These are phyloP conservation scores for Blastobasis adustella DNA, from an alignment of 2,888 invertebrate species.

Conservation along the genomic window DNA sequence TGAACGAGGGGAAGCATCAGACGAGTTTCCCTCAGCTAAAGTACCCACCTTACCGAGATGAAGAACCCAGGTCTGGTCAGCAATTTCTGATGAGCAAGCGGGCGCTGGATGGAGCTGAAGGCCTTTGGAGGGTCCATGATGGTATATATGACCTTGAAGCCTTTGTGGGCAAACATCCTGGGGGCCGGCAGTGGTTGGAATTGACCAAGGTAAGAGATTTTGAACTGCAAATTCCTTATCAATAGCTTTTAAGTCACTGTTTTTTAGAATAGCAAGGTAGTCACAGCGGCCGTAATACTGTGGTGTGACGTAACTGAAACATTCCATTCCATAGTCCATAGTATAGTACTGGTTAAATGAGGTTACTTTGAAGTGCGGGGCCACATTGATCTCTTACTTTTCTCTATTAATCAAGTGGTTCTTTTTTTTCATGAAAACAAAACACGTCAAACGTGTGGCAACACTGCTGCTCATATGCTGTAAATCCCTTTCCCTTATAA, in stretches of 20 bases:
- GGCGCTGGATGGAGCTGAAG: slow-evolving; percentile 82
- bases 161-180: slow-evolving; percentile 89
- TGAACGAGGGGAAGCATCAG: no score
- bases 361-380: no score
- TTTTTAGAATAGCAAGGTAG: background rate
- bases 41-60: slow-evolving; percentile 64
- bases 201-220: slow-evolving; percentile 78
- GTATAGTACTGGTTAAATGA: no score
- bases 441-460: no score
- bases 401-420: no score
- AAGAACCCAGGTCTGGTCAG: slow-evolving; percentile 48
- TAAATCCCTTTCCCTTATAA: no score
- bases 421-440: no score
- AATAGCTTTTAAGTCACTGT: background rate
- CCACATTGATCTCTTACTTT: no score
- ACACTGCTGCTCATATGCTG: no score
- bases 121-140: slow-evolving; percentile 85
- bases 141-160: slow-evolving; percentile 88
- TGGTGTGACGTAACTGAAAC: no score
- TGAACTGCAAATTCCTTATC: background rate
- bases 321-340: no score
- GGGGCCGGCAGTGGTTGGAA: slow-evolving; percentile 85
- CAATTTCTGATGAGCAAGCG: slow-evolving; percentile 80
- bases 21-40: slow-evolving; percentile 64
- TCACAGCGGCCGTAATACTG: no score